Percentiles rank a stretch among this genome's conserved stretches.
phyloP scores from a whole-genome alignment of 2,113 vertebrate genomes.

The Crotalus viridis region DNA sequence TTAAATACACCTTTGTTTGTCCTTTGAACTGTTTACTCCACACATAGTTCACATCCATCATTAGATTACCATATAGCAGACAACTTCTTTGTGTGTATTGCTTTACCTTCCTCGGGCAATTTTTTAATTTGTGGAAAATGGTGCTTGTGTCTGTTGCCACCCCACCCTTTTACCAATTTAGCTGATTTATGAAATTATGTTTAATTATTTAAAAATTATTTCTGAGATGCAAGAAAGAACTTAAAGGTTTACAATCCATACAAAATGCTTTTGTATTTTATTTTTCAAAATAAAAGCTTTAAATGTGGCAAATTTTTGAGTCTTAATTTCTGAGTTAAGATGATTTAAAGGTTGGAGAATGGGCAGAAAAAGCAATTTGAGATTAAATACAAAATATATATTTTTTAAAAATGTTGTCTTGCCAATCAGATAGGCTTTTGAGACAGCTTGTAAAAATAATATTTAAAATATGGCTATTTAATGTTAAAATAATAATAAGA shows the following conservation, averaged over 20 bases:
- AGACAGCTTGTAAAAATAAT: neutral
- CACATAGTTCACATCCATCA: neutral
- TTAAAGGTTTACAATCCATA: conserved; percentile 72
- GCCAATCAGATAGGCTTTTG: neutral
- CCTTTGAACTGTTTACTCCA: neutral
- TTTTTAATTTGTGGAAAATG: conserved; percentile 39
- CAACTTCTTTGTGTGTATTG: neutral
- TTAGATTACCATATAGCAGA: neutral
- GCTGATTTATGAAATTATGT: conserved; percentile 60
- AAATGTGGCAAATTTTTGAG: conserved; percentile 56
- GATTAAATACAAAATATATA: neutral
- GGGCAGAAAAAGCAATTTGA: neutral
- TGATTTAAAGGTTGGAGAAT: neutral
- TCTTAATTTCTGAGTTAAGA: neutral
- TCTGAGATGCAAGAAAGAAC: conserved; percentile 60
- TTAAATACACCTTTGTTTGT: neutral
- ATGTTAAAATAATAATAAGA: neutral
- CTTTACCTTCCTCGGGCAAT: neutral
- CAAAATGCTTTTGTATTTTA: conserved; percentile 80
- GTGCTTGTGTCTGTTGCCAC: conserved; percentile 43
- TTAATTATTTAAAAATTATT: conserved; percentile 74
- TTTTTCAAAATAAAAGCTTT: conserved; percentile 87
- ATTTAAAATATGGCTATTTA: neutral
- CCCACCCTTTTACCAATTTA: conserved; percentile 12
- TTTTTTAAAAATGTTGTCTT: neutral